These are phyloP conservation scores for Notiomystis cincta DNA, from an alignment of 2,113 vertebrate species.

Conservation along the genomic window DNA sequence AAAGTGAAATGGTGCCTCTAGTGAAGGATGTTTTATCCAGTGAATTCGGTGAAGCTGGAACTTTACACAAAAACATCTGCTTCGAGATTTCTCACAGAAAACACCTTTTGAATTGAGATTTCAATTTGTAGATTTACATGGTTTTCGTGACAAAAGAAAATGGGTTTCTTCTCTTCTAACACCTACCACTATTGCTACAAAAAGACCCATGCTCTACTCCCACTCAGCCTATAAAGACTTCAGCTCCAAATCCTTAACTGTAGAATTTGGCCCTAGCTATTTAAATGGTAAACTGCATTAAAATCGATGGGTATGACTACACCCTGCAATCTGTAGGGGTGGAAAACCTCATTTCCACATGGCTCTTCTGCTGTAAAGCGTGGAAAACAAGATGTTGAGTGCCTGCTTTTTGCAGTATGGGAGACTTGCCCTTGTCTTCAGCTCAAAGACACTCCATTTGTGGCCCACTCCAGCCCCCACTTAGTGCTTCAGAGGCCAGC, in stretches of 20 bases:
- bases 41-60: not conserved
- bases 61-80: not conserved
- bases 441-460: not conserved
- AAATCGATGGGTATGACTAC: not conserved
- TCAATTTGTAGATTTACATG: not conserved
- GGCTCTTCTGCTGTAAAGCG: not conserved
- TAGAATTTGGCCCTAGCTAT: not conserved
- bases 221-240: not conserved
- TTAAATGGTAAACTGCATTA: not conserved
- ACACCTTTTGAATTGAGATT: not conserved
- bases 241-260: not conserved
- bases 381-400: not conserved
- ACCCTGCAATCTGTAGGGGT: not conserved
- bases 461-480: not conserved
- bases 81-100: not conserved
- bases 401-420: not conserved
- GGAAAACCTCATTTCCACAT: not conserved
- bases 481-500: not conserved
- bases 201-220: not conserved
- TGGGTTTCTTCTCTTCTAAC: not conserved
- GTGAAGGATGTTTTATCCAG: not conserved
- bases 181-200: not conserved
- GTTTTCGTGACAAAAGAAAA: not conserved
- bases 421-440: not conserved
- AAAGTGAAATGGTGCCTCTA: not conserved